phyloP scores from a whole-genome alignment of 2,797 vertebrate genomes.

The Protonibea diacanthus region DNA sequence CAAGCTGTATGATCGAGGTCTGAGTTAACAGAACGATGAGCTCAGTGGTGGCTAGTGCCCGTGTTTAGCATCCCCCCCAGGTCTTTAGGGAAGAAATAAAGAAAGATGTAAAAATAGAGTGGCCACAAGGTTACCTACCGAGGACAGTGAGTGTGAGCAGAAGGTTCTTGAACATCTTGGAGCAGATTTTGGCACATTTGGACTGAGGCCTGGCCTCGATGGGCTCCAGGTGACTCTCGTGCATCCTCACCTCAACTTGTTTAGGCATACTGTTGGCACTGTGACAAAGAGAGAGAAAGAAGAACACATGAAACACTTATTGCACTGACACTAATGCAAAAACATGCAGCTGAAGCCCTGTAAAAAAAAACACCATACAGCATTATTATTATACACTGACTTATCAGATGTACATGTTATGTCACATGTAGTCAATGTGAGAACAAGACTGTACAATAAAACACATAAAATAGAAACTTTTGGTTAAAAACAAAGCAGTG shows the following conservation, averaged over 20 bases:
- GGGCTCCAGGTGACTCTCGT: conserved; percentile 93
- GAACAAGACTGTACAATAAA: neutral
- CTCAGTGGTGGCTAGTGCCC: conserved; percentile 21
- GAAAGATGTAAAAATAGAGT: neutral
- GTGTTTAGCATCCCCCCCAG: neutral
- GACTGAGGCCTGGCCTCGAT: conserved; percentile 85
- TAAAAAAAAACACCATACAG: neutral
- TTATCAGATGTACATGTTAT: neutral
- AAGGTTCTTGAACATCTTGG: conserved; percentile 93
- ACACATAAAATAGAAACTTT: neutral
- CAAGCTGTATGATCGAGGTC: conserved; percentile 32
- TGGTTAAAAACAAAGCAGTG: conserved; percentile 6
- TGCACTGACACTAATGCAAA: neutral
- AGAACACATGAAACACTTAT: neutral
- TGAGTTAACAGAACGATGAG: conserved; percentile 37
- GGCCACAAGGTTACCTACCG: conserved; percentile 78
- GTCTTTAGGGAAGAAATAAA: neutral
- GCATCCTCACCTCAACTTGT: conserved; percentile 99
- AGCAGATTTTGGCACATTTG: conserved; percentile 89
- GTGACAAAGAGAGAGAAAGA: conserved; percentile 39
- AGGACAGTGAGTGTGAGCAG: conserved; percentile 95
- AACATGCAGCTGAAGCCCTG: neutral
- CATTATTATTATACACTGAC: neutral
- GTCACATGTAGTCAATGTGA: neutral
- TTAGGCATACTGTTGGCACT: conserved; percentile 98